Conservation (phyloP, 2,797 vertebrate genomes). For the Eulemur coronatus region DNA sequence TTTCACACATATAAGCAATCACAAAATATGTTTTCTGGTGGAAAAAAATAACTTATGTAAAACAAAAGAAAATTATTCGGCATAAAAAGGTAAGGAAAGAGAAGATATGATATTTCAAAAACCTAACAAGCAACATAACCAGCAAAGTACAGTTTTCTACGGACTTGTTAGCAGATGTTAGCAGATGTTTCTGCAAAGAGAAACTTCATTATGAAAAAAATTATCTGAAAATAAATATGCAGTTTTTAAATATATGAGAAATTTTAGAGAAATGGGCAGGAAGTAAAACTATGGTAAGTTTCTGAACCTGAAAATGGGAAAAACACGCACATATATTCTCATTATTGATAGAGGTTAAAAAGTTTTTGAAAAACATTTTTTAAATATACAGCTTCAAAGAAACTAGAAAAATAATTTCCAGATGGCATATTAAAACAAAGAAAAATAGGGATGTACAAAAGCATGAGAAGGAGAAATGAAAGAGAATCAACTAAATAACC, state of each 20-base stretch:
- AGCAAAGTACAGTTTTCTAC: neutral
- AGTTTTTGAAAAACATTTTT: slow-evolving; percentile 23
- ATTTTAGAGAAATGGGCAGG: neutral
- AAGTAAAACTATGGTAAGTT: neutral
- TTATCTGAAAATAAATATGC: slow-evolving; percentile 1
- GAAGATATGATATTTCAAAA: neutral
- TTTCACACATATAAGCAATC: neutral
- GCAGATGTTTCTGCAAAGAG: slow-evolving; percentile 7
- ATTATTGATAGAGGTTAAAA: neutral
- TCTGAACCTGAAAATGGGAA: neutral
- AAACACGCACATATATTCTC: neutral
- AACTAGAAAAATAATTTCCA: slow-evolving; percentile 57
- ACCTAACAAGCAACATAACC: neutral
- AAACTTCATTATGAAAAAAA: neutral
- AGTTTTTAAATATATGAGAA: neutral
- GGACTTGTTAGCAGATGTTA: neutral
- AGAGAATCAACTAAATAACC: neutral
- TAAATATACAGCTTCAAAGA: slow-evolving; percentile 17
- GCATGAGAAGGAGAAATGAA: neutral
- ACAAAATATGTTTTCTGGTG: neutral
- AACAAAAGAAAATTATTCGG: slow-evolving; percentile 7
- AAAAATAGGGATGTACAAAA: slow-evolving; percentile 17
- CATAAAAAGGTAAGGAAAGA: slow-evolving; percentile 14
- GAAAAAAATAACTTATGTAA: neutral
- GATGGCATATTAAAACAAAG: slow-evolving; percentile 21